Evolutionary conservation across 2,113 vertebrate species (phyloP).

Genomic region (Sciurus niger): DNA sequence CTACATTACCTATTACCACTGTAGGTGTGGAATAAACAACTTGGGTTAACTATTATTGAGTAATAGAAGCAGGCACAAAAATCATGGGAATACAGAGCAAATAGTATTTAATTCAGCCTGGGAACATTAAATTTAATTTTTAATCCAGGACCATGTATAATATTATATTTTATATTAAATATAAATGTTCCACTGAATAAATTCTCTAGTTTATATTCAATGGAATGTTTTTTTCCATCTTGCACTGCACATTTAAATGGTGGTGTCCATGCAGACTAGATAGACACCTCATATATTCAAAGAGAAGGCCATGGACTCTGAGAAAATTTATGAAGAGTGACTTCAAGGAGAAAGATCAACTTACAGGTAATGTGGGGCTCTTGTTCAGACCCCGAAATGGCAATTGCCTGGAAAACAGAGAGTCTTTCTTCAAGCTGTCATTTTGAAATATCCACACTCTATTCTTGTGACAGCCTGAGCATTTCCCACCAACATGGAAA

Average conservation of each 20-base stretch:
- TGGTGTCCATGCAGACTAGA: neutral
- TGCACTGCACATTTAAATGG: neutral
- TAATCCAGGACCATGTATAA: neutral
- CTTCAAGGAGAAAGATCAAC: slow-evolving; percentile 66
- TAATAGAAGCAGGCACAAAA: neutral
- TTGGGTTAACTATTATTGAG: neutral
- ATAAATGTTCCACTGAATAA: neutral
- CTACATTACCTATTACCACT: neutral
- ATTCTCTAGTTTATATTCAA: slow-evolving; percentile 61
- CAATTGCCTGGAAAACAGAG: slow-evolving; percentile 61
- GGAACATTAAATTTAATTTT: slow-evolving; percentile 40
- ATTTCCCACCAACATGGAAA: slow-evolving; percentile 62
- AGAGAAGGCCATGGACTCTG: neutral
- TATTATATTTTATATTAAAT: neutral
- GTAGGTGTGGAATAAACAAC: neutral
- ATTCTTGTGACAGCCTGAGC: neutral
- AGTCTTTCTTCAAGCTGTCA: slow-evolving; percentile 71
- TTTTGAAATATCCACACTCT: slow-evolving; percentile 40
- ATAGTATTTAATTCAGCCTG: slow-evolving; percentile 25
- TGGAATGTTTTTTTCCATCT: slow-evolving; percentile 27
- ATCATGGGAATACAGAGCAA: neutral
- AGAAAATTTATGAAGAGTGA: slow-evolving; percentile 76
- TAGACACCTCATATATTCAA: slow-evolving; percentile 72
- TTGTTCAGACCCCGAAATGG: slow-evolving; percentile 37
- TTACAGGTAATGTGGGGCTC: slow-evolving; percentile 43